phyloP scores from a whole-genome alignment of 2,113 vertebrate genomes.

The Cebus imitator region DNA sequence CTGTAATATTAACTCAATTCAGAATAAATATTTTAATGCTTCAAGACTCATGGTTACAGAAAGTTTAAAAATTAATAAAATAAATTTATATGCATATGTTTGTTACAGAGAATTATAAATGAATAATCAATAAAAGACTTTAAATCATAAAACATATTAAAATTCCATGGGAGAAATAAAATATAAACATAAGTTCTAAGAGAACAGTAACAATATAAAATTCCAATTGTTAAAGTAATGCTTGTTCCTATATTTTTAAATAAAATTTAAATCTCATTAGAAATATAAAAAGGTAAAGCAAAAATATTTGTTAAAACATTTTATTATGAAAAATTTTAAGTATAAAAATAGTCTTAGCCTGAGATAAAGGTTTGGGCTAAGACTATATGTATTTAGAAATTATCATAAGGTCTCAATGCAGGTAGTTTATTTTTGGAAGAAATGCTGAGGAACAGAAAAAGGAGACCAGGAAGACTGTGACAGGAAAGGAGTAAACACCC shows the following conservation, averaged over 20 bases:
- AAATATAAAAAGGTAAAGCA: neutral
- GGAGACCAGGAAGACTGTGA: neutral
- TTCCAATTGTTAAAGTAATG: neutral
- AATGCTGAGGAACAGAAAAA: neutral
- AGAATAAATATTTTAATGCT: conserved; percentile 28
- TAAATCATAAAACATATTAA: neutral
- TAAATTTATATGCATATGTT: conserved; percentile 3
- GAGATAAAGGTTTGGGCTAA: neutral
- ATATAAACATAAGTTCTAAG: neutral
- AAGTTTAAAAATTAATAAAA: neutral
- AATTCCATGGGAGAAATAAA: neutral
- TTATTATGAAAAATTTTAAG: neutral
- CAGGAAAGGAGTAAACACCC: neutral
- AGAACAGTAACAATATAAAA: neutral
- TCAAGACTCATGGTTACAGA: neutral
- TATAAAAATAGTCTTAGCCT: neutral
- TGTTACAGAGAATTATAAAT: neutral
- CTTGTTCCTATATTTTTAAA: neutral
- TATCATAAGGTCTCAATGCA: neutral
- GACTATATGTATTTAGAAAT: neutral
- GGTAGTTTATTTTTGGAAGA: neutral
- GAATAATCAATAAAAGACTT: neutral
- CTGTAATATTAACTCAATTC: neutral
- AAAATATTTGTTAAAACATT: neutral
- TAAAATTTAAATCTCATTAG: neutral